Percentiles rank a stretch among this genome's conserved stretches.
phyloP scores from a whole-genome alignment of 2,797 vertebrate species.

The Oreortyx pictus region DNA sequence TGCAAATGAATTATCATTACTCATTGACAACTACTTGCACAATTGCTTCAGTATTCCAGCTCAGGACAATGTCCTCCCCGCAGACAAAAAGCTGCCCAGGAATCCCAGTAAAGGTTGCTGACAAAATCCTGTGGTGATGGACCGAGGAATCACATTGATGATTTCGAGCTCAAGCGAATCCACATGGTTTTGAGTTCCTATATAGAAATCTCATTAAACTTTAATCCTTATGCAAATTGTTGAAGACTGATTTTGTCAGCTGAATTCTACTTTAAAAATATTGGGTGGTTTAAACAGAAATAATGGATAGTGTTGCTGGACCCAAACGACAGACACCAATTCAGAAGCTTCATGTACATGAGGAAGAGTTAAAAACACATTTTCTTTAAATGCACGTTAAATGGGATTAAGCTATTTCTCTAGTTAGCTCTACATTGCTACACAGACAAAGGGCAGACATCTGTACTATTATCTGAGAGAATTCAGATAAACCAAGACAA shows the following conservation, averaged over 20 bases:
- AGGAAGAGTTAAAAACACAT: conserved; percentile 8
- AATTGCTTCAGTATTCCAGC: not conserved
- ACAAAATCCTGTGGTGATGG: not conserved
- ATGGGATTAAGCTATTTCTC: conserved; percentile 40
- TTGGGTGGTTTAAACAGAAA: not conserved
- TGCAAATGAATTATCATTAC: not conserved
- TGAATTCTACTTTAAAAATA: not conserved
- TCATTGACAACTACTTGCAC: not conserved
- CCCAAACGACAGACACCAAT: not conserved
- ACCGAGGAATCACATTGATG: not conserved
- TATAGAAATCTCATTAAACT: conserved; percentile 29
- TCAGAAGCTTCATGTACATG: not conserved
- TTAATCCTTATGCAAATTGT: conserved; percentile 36
- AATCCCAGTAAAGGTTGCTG: not conserved
- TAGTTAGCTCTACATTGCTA: conserved; percentile 42
- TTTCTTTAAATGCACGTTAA: conserved; percentile 36
- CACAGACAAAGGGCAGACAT: conserved; percentile 48
- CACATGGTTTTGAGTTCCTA: not conserved
- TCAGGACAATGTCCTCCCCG: not conserved
- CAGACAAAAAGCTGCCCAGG: not conserved
- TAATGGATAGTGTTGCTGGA: not conserved
- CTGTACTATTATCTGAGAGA: conserved; percentile 50
- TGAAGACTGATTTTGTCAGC: not conserved
- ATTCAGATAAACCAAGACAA: conserved; percentile 65
- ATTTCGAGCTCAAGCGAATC: not conserved